These are phyloP conservation scores for Trachurus trachurus DNA, from an alignment of 2,797 vertebrate genomes.

Conservation along the genomic window DNA sequence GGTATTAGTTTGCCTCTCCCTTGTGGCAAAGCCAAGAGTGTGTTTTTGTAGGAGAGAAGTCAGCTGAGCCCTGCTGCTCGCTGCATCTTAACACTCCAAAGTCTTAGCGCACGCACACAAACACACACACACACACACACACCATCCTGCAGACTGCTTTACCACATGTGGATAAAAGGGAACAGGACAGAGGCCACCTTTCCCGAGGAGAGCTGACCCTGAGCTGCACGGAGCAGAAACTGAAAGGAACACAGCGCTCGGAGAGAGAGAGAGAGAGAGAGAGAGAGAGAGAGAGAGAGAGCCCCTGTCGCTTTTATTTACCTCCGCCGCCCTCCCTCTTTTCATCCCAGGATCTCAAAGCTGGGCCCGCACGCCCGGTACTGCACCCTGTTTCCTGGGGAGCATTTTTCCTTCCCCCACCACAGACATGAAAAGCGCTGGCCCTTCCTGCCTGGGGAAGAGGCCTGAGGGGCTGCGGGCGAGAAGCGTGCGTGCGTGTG, in stretches of 20 bases:
- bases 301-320: constrained; percentile 88
- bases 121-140: constrained; percentile 35
- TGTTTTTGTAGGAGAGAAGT: constrained; percentile 75
- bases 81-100: constrained; percentile 55
- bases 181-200: constrained; percentile 77
- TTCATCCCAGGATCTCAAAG: constrained; percentile 90
- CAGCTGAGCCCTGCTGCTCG: constrained; percentile 69
- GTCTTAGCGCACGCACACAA: constrained; percentile 4
- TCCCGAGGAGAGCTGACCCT: constrained; percentile 81
- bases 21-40: constrained; percentile 72
- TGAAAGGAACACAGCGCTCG: constrained; percentile 53
- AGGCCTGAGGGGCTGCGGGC: constrained; percentile 72
- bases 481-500: constrained; percentile 6
- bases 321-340: constrained; percentile 87
- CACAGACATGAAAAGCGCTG: constrained; percentile 88
- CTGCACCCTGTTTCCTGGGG: constrained; percentile 88
- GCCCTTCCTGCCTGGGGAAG: constrained; percentile 90
- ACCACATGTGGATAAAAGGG: constrained; percentile 87
- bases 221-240: constrained; percentile 53
- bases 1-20: constrained; percentile 75
- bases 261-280: constrained; percentile 63
- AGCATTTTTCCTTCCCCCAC: constrained; percentile 88
- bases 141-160: constrained; percentile 71
- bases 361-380: constrained; percentile 71
- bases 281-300: constrained; percentile 39